Conservation (phyloP, 1,140 invertebrate genomes). For the Bathynomus jamesi region DNA sequence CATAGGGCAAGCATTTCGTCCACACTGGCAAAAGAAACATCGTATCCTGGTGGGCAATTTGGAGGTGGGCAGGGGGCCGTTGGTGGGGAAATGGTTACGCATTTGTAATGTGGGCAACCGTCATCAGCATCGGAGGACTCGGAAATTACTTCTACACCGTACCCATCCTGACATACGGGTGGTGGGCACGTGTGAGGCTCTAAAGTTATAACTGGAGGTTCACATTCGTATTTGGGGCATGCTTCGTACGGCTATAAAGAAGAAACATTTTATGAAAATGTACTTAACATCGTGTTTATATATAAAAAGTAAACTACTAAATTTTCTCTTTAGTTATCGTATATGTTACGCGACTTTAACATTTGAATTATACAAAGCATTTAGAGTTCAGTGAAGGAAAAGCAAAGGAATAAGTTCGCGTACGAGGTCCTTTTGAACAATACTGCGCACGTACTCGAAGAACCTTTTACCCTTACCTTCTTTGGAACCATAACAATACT, state of each 20-base stretch:
- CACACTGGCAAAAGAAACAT: slow-evolving; percentile 22
- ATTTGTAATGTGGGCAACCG: slow-evolving; percentile 28
- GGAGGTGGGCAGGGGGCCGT: slow-evolving; percentile 25
- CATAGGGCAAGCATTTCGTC: slow-evolving; percentile 16
- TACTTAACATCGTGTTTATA: no score
- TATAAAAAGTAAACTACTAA: background rate
- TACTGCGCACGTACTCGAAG: no score
- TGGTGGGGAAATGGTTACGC: slow-evolving; percentile 15
- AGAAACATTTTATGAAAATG: background rate
- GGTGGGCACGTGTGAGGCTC: slow-evolving; percentile 38
- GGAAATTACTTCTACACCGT: slow-evolving; percentile 13
- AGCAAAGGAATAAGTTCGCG: no score
- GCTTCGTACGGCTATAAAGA: slow-evolving; percentile 13
- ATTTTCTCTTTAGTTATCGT: background rate
- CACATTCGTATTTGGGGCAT: slow-evolving; percentile 38
- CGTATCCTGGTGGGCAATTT: slow-evolving; percentile 23
- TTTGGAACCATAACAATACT: slow-evolving; percentile 15
- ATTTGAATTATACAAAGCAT: no score
- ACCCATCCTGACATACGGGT: slow-evolving; percentile 41
- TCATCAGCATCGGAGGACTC: slow-evolving; percentile 7
- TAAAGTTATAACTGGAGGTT: slow-evolving; percentile 23
- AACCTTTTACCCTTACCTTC: slow-evolving; percentile 3
- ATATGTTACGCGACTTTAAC: no score
- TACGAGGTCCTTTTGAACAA: no score
- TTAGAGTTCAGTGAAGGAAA: no score